Base-by-base conservation (phyloP, 2,888 invertebrate species). In the Catocala nupta region DNA sequence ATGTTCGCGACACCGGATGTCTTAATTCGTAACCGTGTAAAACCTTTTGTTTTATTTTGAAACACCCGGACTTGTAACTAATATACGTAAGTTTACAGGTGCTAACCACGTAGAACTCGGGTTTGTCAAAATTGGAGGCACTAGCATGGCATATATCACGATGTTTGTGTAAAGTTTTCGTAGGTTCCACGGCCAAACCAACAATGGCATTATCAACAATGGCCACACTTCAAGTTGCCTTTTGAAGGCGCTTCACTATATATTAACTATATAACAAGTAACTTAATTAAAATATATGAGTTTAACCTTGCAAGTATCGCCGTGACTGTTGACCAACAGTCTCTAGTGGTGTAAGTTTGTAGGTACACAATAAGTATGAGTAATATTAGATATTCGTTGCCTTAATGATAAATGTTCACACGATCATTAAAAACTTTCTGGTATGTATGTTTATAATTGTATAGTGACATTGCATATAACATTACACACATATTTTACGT, bases 281-380 rank as follows among this genome's bases (percentile, higher is more conserved):
- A 68, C 25, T 25, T 70, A 63, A 70, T 77, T 71, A 70, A 77
- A 77, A 74, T 68, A 63, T 70, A 70, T 62, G 63, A 55, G 54
- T 16, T 59, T 67, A 66, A 66, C 75, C 75, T 75, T 77, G 78
- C 58, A 50, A 55, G 65, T 62, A 55, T 25, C 49, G 58, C 33
- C 39, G 4, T 39, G 55, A 7, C 47, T 25, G 51, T 77, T 81
- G 66, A 62, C 65, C 68, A 81, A 81, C n/a, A n/a, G n/a, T 73
- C 68, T 57, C 12, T 59, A 55, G 56, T 71, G 67, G 69, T 76
- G 69, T 71, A 76, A 72, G 75, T 70, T 70, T 51, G 56, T n/a
- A n/a, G n/a, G n/a, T 63, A 67, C 68, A 72, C 59, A 73, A 65
- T 65, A 66, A 76, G 52, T 56, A 59, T 39, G 56, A 52, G 52